A percentile compares a stretch with the other conserved stretches of the same genome.
These are phyloP conservation scores for Monopis laevigella DNA, from an alignment of 2,888 invertebrate genomes.

Conservation along the genomic window DNA sequence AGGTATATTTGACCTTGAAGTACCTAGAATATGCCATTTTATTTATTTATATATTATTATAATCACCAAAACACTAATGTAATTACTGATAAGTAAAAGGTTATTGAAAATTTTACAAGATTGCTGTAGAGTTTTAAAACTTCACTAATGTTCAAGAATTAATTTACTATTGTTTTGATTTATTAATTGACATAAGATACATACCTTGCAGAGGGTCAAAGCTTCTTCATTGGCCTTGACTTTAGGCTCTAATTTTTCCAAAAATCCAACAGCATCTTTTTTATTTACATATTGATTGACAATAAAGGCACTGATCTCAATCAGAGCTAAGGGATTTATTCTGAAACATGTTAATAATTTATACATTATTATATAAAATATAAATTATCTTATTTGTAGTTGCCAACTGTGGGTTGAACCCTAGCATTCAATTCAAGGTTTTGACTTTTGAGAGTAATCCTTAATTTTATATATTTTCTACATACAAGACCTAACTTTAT, in stretches of 20 bases:
- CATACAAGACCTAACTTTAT: too few species aligned
- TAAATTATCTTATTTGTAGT: too few species aligned
- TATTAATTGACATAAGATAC: conserved; percentile 7
- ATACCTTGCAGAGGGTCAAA: conserved; percentile 81
- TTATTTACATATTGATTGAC: conserved; percentile 82
- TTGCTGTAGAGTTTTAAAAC: too few species aligned
- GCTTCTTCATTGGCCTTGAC: conserved; percentile 89
- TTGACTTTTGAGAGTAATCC: too few species aligned
- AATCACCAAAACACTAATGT: too few species aligned
- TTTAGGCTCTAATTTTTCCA: conserved; percentile 88
- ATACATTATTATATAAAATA: not conserved
- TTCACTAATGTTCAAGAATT: not conserved
- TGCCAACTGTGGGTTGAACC: too few species aligned
- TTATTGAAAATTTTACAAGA: not conserved
- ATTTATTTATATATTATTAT: not conserved
- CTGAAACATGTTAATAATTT: conserved; percentile 49
- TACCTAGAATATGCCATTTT: conserved; percentile 56
- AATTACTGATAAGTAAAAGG: not conserved
- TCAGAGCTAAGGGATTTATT: conserved; percentile 91
- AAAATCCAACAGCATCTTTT: conserved; percentile 85
- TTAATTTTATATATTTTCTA: too few species aligned
- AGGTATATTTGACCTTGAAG: conserved; percentile 83
- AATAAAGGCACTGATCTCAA: conserved; percentile 85
- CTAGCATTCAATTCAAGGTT: too few species aligned
- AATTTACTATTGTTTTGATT: not conserved